phyloP scores from a whole-genome alignment of 1,140 invertebrate species.

The Tetramorium simillimum region DNA sequence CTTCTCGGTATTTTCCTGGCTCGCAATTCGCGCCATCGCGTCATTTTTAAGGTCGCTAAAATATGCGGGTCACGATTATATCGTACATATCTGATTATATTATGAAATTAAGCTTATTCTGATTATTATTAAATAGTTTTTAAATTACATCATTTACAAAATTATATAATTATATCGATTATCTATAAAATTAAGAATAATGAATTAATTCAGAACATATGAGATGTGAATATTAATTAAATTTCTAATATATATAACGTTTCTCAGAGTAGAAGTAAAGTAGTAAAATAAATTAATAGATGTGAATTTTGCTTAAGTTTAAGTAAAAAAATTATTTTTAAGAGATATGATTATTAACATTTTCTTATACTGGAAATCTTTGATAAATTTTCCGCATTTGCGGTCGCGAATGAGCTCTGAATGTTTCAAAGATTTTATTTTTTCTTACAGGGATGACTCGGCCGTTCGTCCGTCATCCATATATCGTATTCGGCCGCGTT shows the following conservation, averaged over 20 bases:
- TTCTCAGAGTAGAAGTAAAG: background rate
- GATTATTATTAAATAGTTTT: too few species aligned
- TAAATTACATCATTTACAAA: too few species aligned
- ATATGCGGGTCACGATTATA: background rate
- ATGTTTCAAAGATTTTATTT: background rate
- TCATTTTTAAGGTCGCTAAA: constrained; percentile 62
- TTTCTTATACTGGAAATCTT: background rate
- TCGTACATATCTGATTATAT: background rate
- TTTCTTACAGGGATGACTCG: constrained; percentile 59
- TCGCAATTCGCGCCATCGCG: constrained; percentile 65
- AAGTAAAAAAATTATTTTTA: background rate
- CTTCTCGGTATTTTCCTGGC: constrained; percentile 68
- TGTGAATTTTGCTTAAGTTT: background rate
- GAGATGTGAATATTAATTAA: background rate
- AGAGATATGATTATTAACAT: background rate
- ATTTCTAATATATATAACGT: background rate
- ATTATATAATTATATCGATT: background rate
- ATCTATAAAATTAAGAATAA: background rate
- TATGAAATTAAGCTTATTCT: background rate
- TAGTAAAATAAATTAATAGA: background rate
- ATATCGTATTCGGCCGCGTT: constrained; percentile 68
- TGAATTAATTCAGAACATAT: background rate
- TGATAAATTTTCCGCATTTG: background rate
- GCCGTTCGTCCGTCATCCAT: constrained; percentile 68
- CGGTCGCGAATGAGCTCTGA: background rate